Conservation (phyloP, 1,140 invertebrate species). For the Brachionus sp. region DNA sequence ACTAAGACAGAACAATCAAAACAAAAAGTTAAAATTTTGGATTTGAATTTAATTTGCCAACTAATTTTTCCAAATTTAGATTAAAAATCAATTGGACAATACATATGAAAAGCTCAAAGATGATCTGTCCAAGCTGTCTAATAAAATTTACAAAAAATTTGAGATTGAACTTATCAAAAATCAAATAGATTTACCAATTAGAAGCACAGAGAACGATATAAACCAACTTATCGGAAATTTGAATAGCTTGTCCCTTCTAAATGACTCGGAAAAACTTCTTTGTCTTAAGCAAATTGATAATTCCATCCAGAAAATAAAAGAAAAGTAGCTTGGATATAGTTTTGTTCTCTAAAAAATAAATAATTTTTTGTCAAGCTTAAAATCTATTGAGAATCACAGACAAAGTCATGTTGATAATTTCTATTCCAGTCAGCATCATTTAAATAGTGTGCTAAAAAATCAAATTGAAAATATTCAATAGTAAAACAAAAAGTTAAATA, state of each 20-base stretch:
- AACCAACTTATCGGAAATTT: conserved; percentile 34
- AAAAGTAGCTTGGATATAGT: neutral
- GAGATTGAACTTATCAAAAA: neutral
- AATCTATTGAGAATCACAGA: neutral
- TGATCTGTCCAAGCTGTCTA: neutral
- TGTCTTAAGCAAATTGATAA: neutral
- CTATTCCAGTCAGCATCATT: neutral
- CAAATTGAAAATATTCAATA: conserved; percentile 29
- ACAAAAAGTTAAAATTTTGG: neutral
- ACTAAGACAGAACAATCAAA: neutral
- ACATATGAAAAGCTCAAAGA: neutral
- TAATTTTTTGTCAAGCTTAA: neutral
- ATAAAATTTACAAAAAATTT: neutral
- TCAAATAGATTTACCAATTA: neutral
- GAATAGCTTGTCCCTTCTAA: neutral
- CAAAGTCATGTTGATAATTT: conserved; percentile 18
- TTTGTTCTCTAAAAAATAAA: neutral
- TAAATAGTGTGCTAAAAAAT: neutral
- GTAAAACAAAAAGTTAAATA: neutral
- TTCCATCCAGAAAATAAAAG: neutral
- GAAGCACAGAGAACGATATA: neutral
- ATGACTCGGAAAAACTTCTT: conserved; percentile 16
- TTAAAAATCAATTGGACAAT: neutral
- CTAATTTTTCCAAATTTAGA: neutral
- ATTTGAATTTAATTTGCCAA: neutral